These are phyloP conservation scores for Aldrovandia affinis DNA, from an alignment of 2,797 vertebrate genomes.

Conservation along the genomic window DNA sequence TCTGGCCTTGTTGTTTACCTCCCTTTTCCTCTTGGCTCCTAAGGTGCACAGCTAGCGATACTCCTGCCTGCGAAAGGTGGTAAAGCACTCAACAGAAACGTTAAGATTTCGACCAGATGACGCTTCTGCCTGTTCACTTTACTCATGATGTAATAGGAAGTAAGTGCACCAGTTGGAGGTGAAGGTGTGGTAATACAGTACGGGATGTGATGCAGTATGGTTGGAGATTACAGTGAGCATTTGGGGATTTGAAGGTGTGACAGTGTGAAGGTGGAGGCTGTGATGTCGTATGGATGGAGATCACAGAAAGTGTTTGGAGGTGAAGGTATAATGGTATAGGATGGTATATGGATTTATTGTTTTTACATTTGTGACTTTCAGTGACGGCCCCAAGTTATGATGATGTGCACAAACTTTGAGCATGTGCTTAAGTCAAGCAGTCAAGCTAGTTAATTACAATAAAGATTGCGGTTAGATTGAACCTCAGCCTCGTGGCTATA, in stretches of 20 bases:
- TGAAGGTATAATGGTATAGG: background rate
- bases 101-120: background rate
- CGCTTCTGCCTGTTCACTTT: background rate
- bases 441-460: background rate
- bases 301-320: background rate
- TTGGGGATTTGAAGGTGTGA: too few species aligned
- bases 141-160: conserved; percentile 8
- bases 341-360: background rate
- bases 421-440: background rate
- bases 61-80: background rate
- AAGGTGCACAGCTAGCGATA: background rate
- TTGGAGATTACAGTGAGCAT: too few species aligned
- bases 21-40: conserved; percentile 1
- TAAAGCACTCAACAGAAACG: background rate
- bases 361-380: background rate
- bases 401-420: background rate
- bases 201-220: too few species aligned
- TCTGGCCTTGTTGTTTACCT: background rate
- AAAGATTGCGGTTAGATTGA: background rate
- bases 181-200: background rate
- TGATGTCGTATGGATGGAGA: background rate
- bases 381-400: background rate
- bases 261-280: too few species aligned
- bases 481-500: background rate
- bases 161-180: background rate